These are phyloP conservation scores for Automeris io DNA, from an alignment of 2,888 invertebrate species.

Conservation along the genomic window DNA sequence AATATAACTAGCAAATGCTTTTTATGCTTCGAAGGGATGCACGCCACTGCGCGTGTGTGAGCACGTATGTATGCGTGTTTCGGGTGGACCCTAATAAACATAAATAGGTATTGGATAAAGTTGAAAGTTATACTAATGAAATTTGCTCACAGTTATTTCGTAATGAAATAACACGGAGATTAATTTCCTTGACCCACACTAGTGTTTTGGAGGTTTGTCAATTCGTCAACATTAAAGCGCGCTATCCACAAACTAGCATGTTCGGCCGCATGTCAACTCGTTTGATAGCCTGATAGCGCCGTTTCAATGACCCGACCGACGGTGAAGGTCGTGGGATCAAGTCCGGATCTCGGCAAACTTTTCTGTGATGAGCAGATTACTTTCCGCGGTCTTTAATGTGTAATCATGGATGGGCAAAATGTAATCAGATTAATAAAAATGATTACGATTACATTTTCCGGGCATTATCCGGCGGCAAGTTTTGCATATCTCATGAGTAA, in stretches of 20 bases:
- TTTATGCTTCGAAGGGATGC: not conserved
- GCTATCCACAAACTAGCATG: not conserved
- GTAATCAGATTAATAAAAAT: no score
- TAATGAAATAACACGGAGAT: conserved; percentile 12
- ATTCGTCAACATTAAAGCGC: not conserved
- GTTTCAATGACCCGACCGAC: no score
- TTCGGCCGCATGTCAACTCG: not conserved
- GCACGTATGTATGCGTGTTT: not conserved
- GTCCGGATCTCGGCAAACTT: no score
- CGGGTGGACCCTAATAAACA: not conserved
- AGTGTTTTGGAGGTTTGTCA: not conserved
- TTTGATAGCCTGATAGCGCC: no score
- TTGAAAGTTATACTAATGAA: not conserved
- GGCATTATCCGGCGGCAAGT: no score
- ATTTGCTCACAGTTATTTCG: not conserved
- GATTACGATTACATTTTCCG: no score
- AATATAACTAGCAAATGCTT: no score
- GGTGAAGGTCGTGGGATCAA: no score
- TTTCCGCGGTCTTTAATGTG: no score
- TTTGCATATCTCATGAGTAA: no score
- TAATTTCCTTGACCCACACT: not conserved
- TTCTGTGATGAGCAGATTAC: no score
- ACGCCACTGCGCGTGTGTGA: not conserved
- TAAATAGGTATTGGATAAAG: not conserved
- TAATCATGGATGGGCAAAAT: no score